phyloP scores from a whole-genome alignment of 2,888 invertebrate genomes.

The Catocala nupta region DNA sequence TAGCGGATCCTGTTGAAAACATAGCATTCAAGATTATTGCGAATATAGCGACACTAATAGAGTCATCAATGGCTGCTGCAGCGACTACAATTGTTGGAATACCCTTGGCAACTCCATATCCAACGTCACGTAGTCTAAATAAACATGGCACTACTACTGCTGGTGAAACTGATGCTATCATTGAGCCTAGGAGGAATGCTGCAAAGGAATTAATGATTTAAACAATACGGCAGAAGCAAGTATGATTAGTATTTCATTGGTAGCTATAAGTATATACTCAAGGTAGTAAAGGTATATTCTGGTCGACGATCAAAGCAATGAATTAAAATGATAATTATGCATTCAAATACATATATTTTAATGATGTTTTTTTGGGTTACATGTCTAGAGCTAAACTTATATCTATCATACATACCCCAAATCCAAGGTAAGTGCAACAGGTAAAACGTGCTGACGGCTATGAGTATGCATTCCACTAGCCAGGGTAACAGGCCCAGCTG shows the following conservation, averaged over 20 bases:
- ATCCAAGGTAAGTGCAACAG: constrained; percentile 92
- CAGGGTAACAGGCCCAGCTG: constrained; percentile 93
- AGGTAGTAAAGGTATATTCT: no score
- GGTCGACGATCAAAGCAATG: no score
- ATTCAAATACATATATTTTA: no score
- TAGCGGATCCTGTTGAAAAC: constrained; percentile 90
- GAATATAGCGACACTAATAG: constrained; percentile 95
- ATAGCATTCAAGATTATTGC: constrained; percentile 93
- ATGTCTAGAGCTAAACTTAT: no score
- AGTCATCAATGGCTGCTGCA: constrained; percentile 95
- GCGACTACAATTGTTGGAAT: constrained; percentile 96
- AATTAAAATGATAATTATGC: no score
- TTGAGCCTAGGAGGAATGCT: constrained; percentile 91
- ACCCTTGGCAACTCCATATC: constrained; percentile 94
- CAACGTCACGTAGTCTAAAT: constrained; percentile 90
- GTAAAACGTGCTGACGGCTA: constrained; percentile 88
- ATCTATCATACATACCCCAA: constrained; percentile 85
- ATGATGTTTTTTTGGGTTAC: no score
- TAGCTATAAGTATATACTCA: no score
- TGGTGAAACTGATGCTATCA: constrained; percentile 95
- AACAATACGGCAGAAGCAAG: no score
- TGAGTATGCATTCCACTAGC: constrained; percentile 90
- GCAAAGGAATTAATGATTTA: constrained; percentile 27
- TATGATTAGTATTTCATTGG: no score
- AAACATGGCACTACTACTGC: constrained; percentile 96